A percentile compares a stretch with the other conserved stretches of the same genome.
Conservation (phyloP, 35 echinoderm and acorn worm genomes). For the Heliocidaris tuberculata region DNA sequence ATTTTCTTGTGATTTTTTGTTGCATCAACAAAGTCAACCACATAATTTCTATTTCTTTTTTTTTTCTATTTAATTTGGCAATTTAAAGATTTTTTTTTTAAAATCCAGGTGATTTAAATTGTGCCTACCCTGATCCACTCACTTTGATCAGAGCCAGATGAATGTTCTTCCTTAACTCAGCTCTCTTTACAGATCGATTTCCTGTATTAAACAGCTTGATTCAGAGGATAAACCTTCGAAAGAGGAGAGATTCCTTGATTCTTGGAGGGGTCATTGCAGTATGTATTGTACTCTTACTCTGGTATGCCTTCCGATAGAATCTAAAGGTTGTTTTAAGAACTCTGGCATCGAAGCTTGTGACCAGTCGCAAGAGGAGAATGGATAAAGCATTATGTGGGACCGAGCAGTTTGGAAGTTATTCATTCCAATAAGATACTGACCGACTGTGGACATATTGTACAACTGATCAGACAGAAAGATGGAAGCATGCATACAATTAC, state of each 20-base stretch:
- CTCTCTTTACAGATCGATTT: conserved; percentile 74
- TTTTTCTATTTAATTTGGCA: no score
- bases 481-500: background rate
- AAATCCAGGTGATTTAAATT: no score
- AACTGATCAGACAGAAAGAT: background rate
- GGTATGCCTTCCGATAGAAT: conserved; percentile 84
- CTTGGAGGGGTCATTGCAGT: conserved; percentile 92
- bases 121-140: background rate
- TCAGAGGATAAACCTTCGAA: conserved; percentile 91
- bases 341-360: background rate
- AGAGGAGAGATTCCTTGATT: conserved; percentile 89
- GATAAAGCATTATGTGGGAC: background rate
- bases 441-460: background rate
- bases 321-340: background rate
- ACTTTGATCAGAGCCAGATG: background rate
- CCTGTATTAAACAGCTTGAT: conserved; percentile 92
- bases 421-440: background rate
- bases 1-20: no score
- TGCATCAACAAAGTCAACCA: no score
- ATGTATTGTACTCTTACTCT: conserved; percentile 80
- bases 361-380: background rate
- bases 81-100: no score
- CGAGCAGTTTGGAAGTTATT: background rate
- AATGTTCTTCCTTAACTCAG: conserved; percentile 32
- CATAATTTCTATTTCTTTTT: no score